Evolutionary conservation across 2,888 invertebrate genomes (phyloP).

Genomic region (Caenorhabditis sp.): DNA sequence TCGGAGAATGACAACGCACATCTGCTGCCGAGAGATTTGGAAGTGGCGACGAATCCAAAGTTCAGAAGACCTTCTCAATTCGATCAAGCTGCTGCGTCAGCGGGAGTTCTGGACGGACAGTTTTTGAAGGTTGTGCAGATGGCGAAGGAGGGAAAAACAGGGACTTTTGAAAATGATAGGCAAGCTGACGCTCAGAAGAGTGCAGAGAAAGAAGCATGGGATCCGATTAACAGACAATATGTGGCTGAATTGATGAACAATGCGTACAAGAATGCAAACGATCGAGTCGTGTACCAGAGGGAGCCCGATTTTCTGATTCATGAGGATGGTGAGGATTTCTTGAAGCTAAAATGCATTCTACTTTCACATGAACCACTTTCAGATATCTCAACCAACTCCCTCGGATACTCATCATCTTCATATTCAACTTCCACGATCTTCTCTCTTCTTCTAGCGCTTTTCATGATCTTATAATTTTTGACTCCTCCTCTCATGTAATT

Average conservation of each 20-base stretch:
- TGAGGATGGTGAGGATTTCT: constrained; percentile 55
- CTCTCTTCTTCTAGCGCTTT: background rate
- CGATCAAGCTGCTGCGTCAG: constrained; percentile 50
- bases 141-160: constrained; percentile 62
- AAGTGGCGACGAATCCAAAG: constrained; percentile 49
- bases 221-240: constrained; percentile 53
- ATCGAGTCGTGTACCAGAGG: constrained; percentile 41
- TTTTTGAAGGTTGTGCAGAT: constrained; percentile 56
- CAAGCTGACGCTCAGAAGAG: constrained; percentile 5
- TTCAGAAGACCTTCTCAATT: constrained; percentile 62
- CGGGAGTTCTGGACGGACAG: constrained; percentile 57
- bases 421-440: background rate
- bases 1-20: constrained; percentile 55
- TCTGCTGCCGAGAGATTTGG: constrained; percentile 52
- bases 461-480: background rate
- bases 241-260: constrained; percentile 51
- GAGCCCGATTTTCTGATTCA: constrained; percentile 63
- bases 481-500: background rate
- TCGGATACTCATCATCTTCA: constrained; percentile 60
- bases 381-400: constrained; percentile 51
- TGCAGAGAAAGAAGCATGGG: constrained; percentile 35
- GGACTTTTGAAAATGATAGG: constrained; percentile 59
- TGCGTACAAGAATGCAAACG: constrained; percentile 45
- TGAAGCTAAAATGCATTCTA: background rate
- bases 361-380: constrained; percentile 1